Conservation (phyloP, 64 coral and sea anemone genomes). For the Porites australiensis region DNA sequence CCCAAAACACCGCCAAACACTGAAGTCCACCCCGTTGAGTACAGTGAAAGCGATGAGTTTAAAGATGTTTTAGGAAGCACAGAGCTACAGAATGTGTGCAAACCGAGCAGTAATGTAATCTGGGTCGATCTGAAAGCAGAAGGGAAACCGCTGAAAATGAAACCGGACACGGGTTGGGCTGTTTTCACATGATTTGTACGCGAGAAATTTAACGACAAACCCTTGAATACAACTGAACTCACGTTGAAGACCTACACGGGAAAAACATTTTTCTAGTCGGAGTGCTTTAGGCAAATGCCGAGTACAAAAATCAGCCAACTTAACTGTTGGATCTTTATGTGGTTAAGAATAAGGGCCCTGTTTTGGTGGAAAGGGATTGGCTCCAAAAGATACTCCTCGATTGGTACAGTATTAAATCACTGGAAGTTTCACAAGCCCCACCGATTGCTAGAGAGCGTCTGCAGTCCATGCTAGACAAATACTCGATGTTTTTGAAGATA, state of each 20-base stretch:
- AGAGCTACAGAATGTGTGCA: not conserved
- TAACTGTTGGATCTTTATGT: not conserved
- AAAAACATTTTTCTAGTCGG: slow-evolving; percentile 26
- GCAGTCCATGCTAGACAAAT: no score
- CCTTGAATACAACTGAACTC: not conserved
- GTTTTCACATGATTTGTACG: not conserved
- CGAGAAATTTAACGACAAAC: not conserved
- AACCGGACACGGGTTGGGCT: slow-evolving; percentile 16
- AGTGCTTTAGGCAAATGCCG: slow-evolving; percentile 4
- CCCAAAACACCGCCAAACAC: not conserved
- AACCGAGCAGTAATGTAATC: not conserved
- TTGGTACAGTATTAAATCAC: slow-evolving; percentile 5
- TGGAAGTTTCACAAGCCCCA: slow-evolving; percentile 1
- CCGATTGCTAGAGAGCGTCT: slow-evolving; percentile 15
- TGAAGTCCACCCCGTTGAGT: not conserved
- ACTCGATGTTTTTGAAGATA: slow-evolving; percentile 14
- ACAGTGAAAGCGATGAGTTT: not conserved
- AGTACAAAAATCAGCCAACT: no score
- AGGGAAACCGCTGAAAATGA: not conserved
- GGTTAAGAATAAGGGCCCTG: not conserved
- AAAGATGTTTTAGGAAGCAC: not conserved
- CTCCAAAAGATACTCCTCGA: slow-evolving; percentile 23
- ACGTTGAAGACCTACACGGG: no score
- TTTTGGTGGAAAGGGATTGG: slow-evolving; percentile 24
- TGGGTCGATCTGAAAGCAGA: not conserved